Percentiles rank a stretch among this genome's conserved stretches.
Evolutionary conservation across 2,888 invertebrate genomes (phyloP).

Genomic region (Arge pagana): DNA sequence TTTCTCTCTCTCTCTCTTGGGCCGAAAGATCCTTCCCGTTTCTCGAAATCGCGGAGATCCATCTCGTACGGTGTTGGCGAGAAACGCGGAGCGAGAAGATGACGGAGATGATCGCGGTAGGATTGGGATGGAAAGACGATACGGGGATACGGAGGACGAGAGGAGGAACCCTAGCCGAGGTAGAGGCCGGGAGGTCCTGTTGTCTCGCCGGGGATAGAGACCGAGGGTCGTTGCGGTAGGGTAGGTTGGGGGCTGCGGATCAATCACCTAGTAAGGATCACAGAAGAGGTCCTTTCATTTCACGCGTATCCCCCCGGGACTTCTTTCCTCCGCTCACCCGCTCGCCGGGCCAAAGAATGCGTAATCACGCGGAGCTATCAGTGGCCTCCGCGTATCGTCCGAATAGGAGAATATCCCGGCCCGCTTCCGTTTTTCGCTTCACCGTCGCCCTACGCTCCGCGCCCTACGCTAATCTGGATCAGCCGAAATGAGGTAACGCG

Average conservation of each 20-base stretch:
- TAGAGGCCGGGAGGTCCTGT: no score
- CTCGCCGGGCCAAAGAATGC: slow-evolving; percentile 23
- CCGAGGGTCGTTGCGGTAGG: background rate
- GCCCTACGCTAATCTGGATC: slow-evolving; percentile 30
- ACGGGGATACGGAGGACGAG: background rate
- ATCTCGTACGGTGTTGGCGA: no score
- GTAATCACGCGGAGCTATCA: slow-evolving; percentile 18
- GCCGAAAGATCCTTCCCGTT: no score
- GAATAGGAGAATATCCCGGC: slow-evolving; percentile 29
- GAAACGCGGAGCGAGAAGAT: no score
- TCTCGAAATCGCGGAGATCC: no score
- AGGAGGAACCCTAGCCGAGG: background rate
- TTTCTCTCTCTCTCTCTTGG: no score
- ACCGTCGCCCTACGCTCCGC: background rate
- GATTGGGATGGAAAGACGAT: no score
- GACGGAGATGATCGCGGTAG: no score
- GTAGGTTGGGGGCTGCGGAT: slow-evolving; percentile 11
- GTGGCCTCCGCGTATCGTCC: slow-evolving; percentile 1
- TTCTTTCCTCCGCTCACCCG: background rate
- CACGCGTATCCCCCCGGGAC: slow-evolving; percentile 11
- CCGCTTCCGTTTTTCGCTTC: slow-evolving; percentile 16
- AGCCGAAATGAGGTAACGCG: slow-evolving; percentile 29
- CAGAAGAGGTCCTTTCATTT: slow-evolving; percentile 23
- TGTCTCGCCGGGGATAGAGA: no score
- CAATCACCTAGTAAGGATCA: slow-evolving; percentile 23